Conservation (phyloP, 2,888 invertebrate species). For the Cactoblastis cactorum region DNA sequence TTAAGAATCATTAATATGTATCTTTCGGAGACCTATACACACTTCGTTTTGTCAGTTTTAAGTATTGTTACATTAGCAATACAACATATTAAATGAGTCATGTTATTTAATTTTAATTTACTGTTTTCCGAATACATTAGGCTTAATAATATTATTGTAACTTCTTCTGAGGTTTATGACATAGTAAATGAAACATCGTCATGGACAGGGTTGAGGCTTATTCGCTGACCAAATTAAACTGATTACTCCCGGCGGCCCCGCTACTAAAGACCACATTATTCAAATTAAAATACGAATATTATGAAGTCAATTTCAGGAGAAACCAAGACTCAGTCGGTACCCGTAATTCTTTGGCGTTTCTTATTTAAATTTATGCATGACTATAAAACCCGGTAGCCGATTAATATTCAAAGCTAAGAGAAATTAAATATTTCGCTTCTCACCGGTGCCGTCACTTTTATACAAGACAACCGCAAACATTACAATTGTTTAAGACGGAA, state of each 20-base stretch:
- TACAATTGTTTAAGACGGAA: background rate
- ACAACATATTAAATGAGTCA: too few species aligned
- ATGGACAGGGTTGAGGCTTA: background rate
- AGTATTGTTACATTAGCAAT: background rate
- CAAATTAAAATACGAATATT: slow-evolving; percentile 49
- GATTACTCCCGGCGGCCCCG: slow-evolving; percentile 37
- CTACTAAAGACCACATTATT: slow-evolving; percentile 45
- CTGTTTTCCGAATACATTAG: too few species aligned
- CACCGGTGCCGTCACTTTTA: background rate
- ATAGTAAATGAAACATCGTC: background rate
- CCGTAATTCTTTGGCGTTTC: slow-evolving; percentile 31
- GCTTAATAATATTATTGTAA: background rate
- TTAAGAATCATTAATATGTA: too few species aligned
- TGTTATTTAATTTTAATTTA: too few species aligned
- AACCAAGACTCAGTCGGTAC: slow-evolving; percentile 33
- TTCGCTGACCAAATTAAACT: slow-evolving; percentile 36
- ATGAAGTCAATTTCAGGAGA: slow-evolving; percentile 41
- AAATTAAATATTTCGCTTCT: slow-evolving; percentile 15
- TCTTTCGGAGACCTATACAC: too few species aligned
- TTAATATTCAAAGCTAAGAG: slow-evolving; percentile 22
- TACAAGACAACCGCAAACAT: background rate
- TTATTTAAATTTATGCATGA: slow-evolving; percentile 43
- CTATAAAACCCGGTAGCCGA: slow-evolving; percentile 28
- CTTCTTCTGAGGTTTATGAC: background rate
- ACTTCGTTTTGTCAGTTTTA: background rate